Conservation (phyloP, 1,140 invertebrate genomes). For the Drosophila sulfurigaster region DNA sequence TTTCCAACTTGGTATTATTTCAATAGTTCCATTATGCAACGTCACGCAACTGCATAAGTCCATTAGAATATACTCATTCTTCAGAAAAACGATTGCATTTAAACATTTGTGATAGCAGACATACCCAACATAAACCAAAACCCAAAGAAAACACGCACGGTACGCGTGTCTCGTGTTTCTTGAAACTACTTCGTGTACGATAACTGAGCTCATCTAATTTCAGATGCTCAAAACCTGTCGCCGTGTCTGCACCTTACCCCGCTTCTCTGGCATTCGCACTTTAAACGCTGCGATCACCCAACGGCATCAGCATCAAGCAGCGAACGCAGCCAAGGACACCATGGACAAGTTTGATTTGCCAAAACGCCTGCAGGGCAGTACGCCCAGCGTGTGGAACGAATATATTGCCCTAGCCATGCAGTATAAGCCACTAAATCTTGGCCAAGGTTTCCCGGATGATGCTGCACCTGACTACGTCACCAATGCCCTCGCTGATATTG, state of each 20-base stretch:
- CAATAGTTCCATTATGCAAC: constrained; percentile 73
- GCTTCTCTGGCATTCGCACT: constrained; percentile 1
- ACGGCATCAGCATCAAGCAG: not conserved
- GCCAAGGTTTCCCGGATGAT: constrained; percentile 99
- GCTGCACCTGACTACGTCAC: constrained; percentile 93
- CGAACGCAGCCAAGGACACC: not conserved
- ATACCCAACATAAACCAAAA: not conserved
- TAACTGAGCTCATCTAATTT: constrained; percentile 34
- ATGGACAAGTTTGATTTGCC: constrained; percentile 88
- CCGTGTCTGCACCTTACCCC: constrained; percentile 23
- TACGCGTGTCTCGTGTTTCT: constrained; percentile 46
- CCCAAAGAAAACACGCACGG: constrained; percentile 23
- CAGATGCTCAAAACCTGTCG: constrained; percentile 65
- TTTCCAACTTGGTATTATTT: constrained; percentile 41
- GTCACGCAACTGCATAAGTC: constrained; percentile 52
- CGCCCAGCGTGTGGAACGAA: constrained; percentile 92
- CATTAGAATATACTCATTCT: constrained; percentile 15
- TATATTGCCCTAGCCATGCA: constrained; percentile 95
- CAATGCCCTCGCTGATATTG: constrained; percentile 90
- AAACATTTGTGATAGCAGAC: constrained; percentile 54
- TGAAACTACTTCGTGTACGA: constrained; percentile 13
- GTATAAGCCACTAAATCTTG: constrained; percentile 97
- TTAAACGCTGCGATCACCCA: constrained; percentile 17
- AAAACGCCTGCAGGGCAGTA: constrained; percentile 87
- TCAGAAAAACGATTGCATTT: constrained; percentile 60